These are phyloP conservation scores for Onychostruthus taczanowskii DNA, from an alignment of 2,113 vertebrate genomes.

Conservation along the genomic window DNA sequence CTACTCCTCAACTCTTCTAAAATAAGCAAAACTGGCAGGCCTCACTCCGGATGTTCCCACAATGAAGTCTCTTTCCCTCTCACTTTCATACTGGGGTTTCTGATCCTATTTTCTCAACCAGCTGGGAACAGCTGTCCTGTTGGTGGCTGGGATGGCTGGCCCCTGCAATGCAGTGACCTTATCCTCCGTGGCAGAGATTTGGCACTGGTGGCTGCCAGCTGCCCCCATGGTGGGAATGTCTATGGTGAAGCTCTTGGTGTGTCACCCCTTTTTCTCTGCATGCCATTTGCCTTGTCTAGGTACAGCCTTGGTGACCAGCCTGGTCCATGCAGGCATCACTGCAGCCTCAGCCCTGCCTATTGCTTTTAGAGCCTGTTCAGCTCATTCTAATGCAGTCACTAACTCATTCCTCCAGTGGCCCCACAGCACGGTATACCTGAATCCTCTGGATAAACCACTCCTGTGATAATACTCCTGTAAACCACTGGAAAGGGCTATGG, in stretches of 20 bases:
- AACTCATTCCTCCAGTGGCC: background rate
- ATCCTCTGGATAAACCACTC: background rate
- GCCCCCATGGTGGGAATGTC: background rate
- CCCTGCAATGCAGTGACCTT: background rate
- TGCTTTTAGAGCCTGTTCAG: background rate
- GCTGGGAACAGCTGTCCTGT: accelerated
- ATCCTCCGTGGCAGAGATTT: accelerated
- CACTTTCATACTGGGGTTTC: background rate
- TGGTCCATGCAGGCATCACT: background rate
- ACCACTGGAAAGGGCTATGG: background rate
- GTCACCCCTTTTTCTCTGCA: background rate
- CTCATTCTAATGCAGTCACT: background rate
- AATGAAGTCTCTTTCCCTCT: background rate
- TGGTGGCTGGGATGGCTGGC: background rate
- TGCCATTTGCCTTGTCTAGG: background rate
- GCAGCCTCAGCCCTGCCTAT: background rate
- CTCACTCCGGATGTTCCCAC: accelerated
- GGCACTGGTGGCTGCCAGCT: accelerated
- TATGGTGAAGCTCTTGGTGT: accelerated
- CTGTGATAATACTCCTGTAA: background rate
- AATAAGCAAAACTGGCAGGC: background rate
- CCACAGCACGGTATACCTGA: accelerated
- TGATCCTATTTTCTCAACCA: background rate
- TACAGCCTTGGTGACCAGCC: background rate
- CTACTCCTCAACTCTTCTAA: background rate